A percentile compares a stretch with the other conserved stretches of the same genome.
Conservation (phyloP, 2,113 vertebrate genomes). For the Ariopsis seemanni region DNA sequence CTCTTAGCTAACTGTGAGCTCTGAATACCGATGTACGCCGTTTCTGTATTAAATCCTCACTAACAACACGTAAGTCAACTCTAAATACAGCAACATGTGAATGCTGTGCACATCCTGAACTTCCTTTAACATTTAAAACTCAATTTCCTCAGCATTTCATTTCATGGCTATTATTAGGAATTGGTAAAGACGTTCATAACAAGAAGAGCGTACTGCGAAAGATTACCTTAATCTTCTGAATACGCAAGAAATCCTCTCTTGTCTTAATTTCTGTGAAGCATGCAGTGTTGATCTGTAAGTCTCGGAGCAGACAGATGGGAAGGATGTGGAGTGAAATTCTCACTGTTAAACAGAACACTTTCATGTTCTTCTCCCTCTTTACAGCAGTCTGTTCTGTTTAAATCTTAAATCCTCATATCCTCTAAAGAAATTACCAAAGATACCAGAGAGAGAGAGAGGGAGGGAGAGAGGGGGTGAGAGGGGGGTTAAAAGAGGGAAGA, state of each 20-base stretch:
- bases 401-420: constrained; percentile 70
- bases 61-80: not conserved
- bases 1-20: not conserved
- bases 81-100: not conserved
- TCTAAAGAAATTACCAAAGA: constrained; percentile 72
- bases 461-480: constrained; percentile 62
- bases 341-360: constrained; percentile 73
- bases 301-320: constrained; percentile 35
- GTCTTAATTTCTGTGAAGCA: constrained; percentile 40
- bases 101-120: not conserved
- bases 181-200: constrained; percentile 37
- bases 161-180: constrained; percentile 32
- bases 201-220: constrained; percentile 4
- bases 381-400: constrained; percentile 65
- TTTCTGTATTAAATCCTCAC: not conserved
- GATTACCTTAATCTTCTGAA: constrained; percentile 34
- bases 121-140: constrained; percentile 19
- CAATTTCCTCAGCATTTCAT: constrained; percentile 15
- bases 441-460: constrained; percentile 66
- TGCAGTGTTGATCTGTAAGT: constrained; percentile 29
- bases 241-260: constrained; percentile 39
- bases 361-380: constrained; percentile 75
- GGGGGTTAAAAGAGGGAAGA: not conserved
- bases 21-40: not conserved
- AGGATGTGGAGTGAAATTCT: constrained; percentile 71